Base-by-base conservation (phyloP, 2,888 invertebrate species). In the Noctua pronuba region DNA sequence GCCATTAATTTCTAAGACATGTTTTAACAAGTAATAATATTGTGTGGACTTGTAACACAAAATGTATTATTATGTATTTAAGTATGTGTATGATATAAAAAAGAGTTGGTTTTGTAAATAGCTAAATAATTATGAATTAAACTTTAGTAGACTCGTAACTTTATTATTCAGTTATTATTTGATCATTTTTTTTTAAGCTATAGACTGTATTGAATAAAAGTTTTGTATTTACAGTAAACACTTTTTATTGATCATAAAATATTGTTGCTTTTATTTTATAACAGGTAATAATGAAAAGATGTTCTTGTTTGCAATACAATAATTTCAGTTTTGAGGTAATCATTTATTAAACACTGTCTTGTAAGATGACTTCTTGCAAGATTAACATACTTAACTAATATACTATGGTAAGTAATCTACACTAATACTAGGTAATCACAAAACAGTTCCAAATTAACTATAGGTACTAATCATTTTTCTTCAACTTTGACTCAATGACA, bases 401-500 rank as follows among this genome's bases (percentile, higher is more conserved):
- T 2, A n/a, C 10, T 35, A 49, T 31, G 2, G 11, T 10, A 52
- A 18, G 16, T 10, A 55, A 44, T 52, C 70, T 65, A 71, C 13
- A 35, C 66, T 67, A 79, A 28, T 21, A 55, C 66, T 60, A 58
- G 21, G 8, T 49, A 58, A 44, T 41, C 44, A 52, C 28, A 60
- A 58, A 60, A 66, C 41, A 24, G 21, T 49, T 70, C 24, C 18
- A 62, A n/a, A 24, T 28, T n/a, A 24, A 46, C 16, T 71, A 31
- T 4, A n/a, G n/a, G n/a, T n/a, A 31, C 3, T 3, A 46, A 41
- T 74, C 16, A 65, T 60, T 24, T n/a, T 66, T 28, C 1, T 44
- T 76, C 49, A 92, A 84, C 90, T 96, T 92, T 97, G 97, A 89
- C 98, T 97, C 86, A 98, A 92, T 74, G 97, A 96, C 60, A 98